Percentiles rank a stretch among this genome's conserved stretches.
Evolutionary conservation across 2,888 invertebrate species (phyloP).

Genomic region (Leptothorax acervorum): DNA sequence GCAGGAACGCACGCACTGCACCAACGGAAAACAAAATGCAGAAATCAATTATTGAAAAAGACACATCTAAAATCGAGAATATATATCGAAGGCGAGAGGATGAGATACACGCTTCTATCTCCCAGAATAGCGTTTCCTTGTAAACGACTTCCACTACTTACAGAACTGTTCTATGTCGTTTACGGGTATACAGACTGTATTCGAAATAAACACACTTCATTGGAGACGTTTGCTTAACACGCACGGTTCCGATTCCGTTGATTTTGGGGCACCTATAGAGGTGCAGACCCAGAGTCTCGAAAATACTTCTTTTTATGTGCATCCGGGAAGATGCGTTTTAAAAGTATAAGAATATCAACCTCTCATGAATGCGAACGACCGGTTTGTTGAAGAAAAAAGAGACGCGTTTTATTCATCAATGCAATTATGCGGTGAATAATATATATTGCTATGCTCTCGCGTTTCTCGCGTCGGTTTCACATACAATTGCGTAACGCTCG

Average conservation of each 20-base stretch:
- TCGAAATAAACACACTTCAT: background rate
- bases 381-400: background rate
- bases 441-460: background rate
- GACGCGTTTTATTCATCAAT: background rate
- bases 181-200: background rate
- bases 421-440: slow-evolving; percentile 1
- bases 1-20: background rate
- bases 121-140: background rate
- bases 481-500: slow-evolving; percentile 36
- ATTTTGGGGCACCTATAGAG: no score
- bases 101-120: background rate
- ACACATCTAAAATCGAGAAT: background rate
- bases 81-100: background rate
- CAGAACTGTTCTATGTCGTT: background rate
- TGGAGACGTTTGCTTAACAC: background rate
- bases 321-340: background rate
- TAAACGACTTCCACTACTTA: background rate
- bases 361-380: background rate
- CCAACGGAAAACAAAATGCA: background rate
- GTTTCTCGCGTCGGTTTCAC: slow-evolving; percentile 10
- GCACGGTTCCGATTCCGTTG: background rate
- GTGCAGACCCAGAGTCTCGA: background rate
- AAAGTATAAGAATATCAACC: background rate
- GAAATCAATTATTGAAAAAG: background rate
- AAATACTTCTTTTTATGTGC: background rate